phyloP scores from a whole-genome alignment of 1,140 invertebrate species.

The Neocloeon triangulifer region DNA sequence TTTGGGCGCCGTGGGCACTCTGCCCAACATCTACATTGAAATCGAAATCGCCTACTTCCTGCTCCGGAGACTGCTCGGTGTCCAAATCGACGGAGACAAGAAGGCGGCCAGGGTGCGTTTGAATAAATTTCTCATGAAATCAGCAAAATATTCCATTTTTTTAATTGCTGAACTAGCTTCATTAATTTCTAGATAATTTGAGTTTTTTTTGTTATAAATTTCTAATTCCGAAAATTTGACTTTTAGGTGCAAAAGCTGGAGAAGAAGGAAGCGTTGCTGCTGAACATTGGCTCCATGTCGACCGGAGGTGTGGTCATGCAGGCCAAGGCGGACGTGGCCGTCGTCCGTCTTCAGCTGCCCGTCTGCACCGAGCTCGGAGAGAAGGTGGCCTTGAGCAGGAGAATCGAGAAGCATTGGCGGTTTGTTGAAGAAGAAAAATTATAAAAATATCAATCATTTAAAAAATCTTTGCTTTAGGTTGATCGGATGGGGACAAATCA shows the following conservation, averaged over 20 bases:
- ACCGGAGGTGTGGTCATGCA: slow-evolving; percentile 92
- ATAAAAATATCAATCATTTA: slow-evolving; percentile 2
- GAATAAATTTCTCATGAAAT: too few relatives aligned
- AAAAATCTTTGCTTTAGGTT: slow-evolving; percentile 31
- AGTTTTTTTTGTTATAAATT: too few relatives aligned
- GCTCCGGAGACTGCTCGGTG: slow-evolving; percentile 81
- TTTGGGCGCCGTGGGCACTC: slow-evolving; percentile 84
- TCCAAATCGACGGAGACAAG: slow-evolving; percentile 95
- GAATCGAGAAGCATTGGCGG: slow-evolving; percentile 99
- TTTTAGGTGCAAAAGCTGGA: slow-evolving; percentile 60
- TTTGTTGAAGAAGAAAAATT: slow-evolving; percentile 16
- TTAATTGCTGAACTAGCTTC: too few relatives aligned
- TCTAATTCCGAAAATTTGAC: slow-evolving; percentile 2
- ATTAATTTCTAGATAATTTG: too few relatives aligned
- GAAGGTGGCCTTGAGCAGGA: slow-evolving; percentile 91
- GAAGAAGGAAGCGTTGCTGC: slow-evolving; percentile 78
- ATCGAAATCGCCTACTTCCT: slow-evolving; percentile 97
- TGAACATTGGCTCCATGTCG: slow-evolving; percentile 97
- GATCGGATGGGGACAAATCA: slow-evolving; percentile 93
- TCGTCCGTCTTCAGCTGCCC: slow-evolving; percentile 89
- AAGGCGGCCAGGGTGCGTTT: slow-evolving; percentile 86
- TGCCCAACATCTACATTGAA: slow-evolving; percentile 96
- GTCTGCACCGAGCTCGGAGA: slow-evolving; percentile 98
- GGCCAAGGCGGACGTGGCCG: slow-evolving; percentile 92
- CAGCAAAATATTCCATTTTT: too few relatives aligned